Percentiles rank a stretch among this genome's conserved stretches.
These are phyloP conservation scores for Mionectes macconnelli DNA, from an alignment of 2,113 vertebrate species.

Conservation along the genomic window DNA sequence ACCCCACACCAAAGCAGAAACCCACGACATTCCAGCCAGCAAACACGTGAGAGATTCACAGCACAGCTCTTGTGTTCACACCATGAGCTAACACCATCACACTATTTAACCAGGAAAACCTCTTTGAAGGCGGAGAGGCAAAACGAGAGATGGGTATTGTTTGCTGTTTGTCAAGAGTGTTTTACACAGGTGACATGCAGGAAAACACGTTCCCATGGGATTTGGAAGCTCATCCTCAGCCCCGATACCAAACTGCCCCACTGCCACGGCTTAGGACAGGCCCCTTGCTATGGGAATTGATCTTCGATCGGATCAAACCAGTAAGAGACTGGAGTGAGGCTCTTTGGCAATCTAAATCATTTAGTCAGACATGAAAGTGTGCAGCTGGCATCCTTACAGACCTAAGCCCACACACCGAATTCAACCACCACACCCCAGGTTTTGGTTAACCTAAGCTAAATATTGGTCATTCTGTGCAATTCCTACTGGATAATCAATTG, in stretches of 20 bases:
- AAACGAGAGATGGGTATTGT: not conserved
- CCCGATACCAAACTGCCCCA: not conserved
- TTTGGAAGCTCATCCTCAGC: not conserved
- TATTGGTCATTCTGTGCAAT: fast-evolving
- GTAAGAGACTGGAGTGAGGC: not conserved
- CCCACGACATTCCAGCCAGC: not conserved
- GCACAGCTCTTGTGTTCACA: not conserved
- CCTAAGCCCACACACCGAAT: not conserved
- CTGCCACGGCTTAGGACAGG: fast-evolving
- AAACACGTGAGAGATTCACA: not conserved
- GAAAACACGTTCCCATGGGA: not conserved
- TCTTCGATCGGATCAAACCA: not conserved
- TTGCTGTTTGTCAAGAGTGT: not conserved
- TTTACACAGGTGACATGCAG: not conserved
- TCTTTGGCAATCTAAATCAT: not conserved
- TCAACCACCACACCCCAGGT: not conserved
- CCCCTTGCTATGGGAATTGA: not conserved
- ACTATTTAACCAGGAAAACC: not conserved
- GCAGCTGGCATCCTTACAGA: fast-evolving
- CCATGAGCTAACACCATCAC: not conserved
- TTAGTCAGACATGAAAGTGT: fast-evolving
- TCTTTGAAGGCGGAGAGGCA: not conserved
- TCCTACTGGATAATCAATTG: not conserved
- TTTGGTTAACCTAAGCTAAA: not conserved
- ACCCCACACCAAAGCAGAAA: not conserved